A percentile compares a stretch with the other conserved stretches of the same genome.
phyloP scores from a whole-genome alignment of 2,797 vertebrate species.

The Leontocebus nigricollis region DNA sequence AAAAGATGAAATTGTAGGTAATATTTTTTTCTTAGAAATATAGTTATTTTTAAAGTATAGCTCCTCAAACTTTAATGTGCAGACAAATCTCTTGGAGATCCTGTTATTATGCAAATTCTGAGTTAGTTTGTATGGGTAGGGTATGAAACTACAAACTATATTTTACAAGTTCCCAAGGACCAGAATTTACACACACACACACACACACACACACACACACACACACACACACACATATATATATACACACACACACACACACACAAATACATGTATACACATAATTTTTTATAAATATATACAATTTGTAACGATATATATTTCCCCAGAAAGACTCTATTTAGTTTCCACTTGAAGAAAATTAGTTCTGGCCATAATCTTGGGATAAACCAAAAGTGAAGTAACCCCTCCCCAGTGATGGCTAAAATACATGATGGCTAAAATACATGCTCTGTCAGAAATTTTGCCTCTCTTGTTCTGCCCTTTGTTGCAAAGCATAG shows the following conservation, averaged over 20 bases:
- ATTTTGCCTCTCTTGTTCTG: background rate
- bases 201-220: too few species aligned
- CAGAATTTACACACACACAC: fast-evolving
- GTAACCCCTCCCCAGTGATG: background rate
- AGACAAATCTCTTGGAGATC: background rate
- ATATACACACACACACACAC: too few species aligned
- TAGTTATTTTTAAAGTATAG: background rate
- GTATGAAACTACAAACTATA: background rate
- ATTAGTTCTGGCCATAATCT: background rate
- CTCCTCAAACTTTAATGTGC: background rate
- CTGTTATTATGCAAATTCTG: background rate
- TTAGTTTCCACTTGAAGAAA: background rate
- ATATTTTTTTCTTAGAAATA: background rate
- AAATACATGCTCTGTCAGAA: background rate
- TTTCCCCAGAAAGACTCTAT: background rate
- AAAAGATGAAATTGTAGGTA: background rate
- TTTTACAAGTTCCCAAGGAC: background rate
- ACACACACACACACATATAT: too few species aligned
- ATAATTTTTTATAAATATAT: background rate
- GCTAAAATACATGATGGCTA: background rate
- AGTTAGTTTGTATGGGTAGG: background rate
- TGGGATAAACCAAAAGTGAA: background rate
- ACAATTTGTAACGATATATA: background rate
- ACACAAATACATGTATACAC: too few species aligned
- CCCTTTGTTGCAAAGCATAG: background rate